Base-by-base conservation (phyloP, 2,113 vertebrate species). In the Microtus oregoni region DNA sequence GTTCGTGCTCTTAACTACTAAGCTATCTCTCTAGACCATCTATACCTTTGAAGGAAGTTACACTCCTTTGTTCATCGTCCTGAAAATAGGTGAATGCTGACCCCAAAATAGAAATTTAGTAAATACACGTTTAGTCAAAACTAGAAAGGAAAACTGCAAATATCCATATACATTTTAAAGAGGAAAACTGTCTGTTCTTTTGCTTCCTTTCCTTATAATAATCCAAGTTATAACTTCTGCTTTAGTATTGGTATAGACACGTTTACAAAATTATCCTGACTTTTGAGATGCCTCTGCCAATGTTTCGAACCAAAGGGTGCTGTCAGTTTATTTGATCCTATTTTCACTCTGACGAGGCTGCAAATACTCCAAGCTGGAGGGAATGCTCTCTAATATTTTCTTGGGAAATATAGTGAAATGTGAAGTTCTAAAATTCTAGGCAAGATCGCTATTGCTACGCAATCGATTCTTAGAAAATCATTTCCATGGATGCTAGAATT, bases 181-280 rank as follows among this genome's bases (percentile, higher is more conserved):
- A 47, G 13, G 22, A 89, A 72, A 94, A 35, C 15, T 38, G 24
- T 58, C 24, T 50, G 67, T 22, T 82, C 1, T 44, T 68, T 41
- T 86, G 5, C 0, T 24, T 70, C 55, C 90, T 91, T 81, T 76
- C 0, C 38, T 85, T 44, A 86, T 47, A 90, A 75, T 65, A 94
- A 75, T 83, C 1, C 13, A 78, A 76, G 6, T 0, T 52, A 91
- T 38, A 85, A 52, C 13, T 88, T 87, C 14, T 94, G 4, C 32
- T 91, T 75, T 67, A 68, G 13, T 85, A 9, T 75, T 72, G 87
- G 13, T 77, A 50, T 6, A 83, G 2, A 78, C 1, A 0, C 81
- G 4, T 52, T 78, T 94, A 92, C 65, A 78, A 86, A 61, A 81
- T 89, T 38, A 75, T 87, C 10, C 86, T 86, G 75, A 32, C 68